phyloP scores from a whole-genome alignment of 2,113 vertebrate genomes.

The Plectropomus leopardus region DNA sequence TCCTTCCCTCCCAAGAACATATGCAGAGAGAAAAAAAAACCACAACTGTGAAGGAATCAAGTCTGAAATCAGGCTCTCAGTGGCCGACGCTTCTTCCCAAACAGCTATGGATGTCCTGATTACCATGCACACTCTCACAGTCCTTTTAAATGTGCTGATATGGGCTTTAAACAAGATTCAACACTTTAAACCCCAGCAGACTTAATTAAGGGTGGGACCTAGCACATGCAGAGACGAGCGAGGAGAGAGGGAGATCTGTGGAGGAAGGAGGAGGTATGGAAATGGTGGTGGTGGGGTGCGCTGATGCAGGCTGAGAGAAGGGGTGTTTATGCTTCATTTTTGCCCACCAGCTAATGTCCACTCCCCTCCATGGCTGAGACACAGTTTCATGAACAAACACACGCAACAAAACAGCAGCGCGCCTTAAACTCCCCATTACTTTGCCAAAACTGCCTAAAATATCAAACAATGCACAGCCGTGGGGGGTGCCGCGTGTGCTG shows the following conservation, averaged over 20 bases:
- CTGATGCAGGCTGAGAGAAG: constrained; percentile 11
- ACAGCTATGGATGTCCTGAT: constrained; percentile 87
- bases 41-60: constrained; percentile 63
- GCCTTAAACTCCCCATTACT: constrained; percentile 75
- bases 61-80: constrained; percentile 82
- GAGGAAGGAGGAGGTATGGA: constrained; percentile 42
- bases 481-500: constrained; percentile 53
- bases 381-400: constrained; percentile 38
- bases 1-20: constrained; percentile 42
- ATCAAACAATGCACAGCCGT: constrained; percentile 79
- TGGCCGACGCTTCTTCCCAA: constrained; percentile 80
- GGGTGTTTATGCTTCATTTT: constrained; percentile 39
- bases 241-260: constrained; percentile 43
- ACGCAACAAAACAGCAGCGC: constrained; percentile 24
- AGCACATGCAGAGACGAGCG: constrained; percentile 78
- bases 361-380: constrained; percentile 20
- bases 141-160: constrained; percentile 96
- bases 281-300: constrained; percentile 22
- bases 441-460: constrained; percentile 77
- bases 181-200: constrained; percentile 96
- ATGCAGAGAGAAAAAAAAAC: constrained; percentile 33
- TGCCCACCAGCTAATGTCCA: constrained; percentile 56
- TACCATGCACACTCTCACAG: constrained; percentile 85
- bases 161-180: constrained; percentile 95
- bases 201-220: constrained; percentile 96